A percentile compares a stretch with the other conserved stretches of the same genome.
These are phyloP conservation scores for Neomorphus geoffroyi DNA, from an alignment of 2,797 vertebrate species.

Conservation along the genomic window DNA sequence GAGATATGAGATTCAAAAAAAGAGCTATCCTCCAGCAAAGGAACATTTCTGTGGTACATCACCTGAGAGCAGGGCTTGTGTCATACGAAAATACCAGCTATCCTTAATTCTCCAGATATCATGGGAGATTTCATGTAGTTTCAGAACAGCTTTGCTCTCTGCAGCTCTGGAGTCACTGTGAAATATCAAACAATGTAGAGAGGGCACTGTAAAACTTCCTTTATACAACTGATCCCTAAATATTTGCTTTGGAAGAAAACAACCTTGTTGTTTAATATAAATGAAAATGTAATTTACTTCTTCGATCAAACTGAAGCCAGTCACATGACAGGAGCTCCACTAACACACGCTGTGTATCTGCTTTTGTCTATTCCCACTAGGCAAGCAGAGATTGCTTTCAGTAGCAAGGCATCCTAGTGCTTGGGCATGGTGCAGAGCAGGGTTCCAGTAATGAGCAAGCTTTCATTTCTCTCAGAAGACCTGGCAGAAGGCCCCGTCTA, in stretches of 20 bases:
- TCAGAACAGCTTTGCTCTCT: background rate
- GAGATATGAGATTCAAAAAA: background rate
- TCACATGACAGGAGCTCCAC: background rate
- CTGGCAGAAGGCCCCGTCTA: constrained; percentile 61
- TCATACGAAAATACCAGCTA: background rate
- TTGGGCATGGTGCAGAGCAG: constrained; percentile 6
- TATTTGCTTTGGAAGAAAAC: constrained; percentile 38
- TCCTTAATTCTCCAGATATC: background rate
- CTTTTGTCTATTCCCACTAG: background rate
- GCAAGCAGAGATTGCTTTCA: constrained; percentile 26
- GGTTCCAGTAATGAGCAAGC: constrained; percentile 28
- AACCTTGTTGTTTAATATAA: constrained; percentile 5
- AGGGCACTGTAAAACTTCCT: background rate
- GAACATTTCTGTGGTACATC: background rate
- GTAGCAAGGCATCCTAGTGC: background rate
- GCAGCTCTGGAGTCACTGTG: background rate
- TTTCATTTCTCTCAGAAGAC: constrained; percentile 63
- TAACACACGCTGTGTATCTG: background rate
- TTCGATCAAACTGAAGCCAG: constrained; percentile 8
- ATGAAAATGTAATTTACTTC: constrained; percentile 10
- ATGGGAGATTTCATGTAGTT: background rate
- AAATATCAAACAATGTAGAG: background rate
- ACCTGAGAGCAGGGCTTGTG: background rate
- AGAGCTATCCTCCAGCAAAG: background rate
- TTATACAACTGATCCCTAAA: background rate